A percentile compares a stretch with the other conserved stretches of the same genome.
phyloP scores from a whole-genome alignment of 2,888 invertebrate species.

The Stratiomys singularior region DNA sequence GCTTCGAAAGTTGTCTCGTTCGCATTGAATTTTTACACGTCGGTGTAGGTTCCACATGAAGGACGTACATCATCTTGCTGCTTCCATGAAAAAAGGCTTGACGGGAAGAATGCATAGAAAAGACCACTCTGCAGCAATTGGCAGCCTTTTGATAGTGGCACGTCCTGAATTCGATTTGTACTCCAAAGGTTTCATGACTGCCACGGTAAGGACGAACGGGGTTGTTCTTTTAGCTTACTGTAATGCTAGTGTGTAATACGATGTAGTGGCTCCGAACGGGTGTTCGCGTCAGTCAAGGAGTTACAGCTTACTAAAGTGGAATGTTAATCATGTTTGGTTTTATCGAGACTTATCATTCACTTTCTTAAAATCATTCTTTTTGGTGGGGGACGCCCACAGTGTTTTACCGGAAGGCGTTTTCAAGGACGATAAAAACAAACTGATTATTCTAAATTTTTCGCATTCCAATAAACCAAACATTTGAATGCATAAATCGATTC shows the following conservation, averaged over 20 bases:
- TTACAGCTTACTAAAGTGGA: background rate
- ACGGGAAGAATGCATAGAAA: slow-evolving; percentile 38
- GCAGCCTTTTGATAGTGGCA: slow-evolving; percentile 40
- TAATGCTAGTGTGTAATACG: background rate
- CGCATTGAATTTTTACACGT: slow-evolving; percentile 31
- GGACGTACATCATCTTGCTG: slow-evolving; percentile 32
- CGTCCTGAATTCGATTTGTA: slow-evolving; percentile 42
- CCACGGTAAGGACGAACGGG: background rate
- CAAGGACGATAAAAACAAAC: too few species aligned
- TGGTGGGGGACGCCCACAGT: too few species aligned
- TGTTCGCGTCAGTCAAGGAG: background rate
- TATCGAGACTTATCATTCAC: too few species aligned
- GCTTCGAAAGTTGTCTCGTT: slow-evolving; percentile 28
- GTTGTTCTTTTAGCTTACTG: too few species aligned
- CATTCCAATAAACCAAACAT: too few species aligned
- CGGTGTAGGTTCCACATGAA: slow-evolving; percentile 24
- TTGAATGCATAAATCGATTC: too few species aligned
- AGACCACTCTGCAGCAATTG: slow-evolving; percentile 42
- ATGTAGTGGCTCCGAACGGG: slow-evolving; percentile 22
- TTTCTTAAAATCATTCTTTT: too few species aligned
- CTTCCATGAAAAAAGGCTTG: slow-evolving; percentile 4
- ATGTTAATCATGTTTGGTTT: background rate
- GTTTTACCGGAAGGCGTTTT: too few species aligned
- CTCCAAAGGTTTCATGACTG: slow-evolving; percentile 20
- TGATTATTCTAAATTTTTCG: too few species aligned